A percentile compares a stretch with the other conserved stretches of the same genome.
Conservation (phyloP, 1,140 invertebrate genomes). For the Eciton burchellii region DNA sequence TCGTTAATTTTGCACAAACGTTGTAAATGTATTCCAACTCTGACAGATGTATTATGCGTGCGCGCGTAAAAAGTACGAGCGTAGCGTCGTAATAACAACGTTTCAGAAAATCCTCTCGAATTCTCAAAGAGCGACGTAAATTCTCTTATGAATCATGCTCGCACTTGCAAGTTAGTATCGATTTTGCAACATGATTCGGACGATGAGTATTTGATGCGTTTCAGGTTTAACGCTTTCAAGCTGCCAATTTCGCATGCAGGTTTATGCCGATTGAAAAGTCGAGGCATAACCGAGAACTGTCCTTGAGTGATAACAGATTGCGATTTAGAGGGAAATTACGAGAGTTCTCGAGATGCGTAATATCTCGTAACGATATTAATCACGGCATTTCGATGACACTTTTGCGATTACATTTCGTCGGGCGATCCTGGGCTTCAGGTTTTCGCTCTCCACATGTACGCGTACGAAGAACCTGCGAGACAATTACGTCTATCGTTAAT, state of each 20-base stretch:
- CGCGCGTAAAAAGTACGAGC: neutral
- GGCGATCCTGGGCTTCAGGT: neutral
- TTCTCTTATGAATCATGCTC: conserved; percentile 9
- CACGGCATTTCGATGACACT: neutral
- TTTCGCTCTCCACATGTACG: neutral
- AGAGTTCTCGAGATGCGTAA: neutral
- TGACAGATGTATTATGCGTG: neutral
- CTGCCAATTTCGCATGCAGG: neutral
- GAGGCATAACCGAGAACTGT: neutral
- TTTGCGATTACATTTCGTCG: neutral
- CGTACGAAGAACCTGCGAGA: neutral
- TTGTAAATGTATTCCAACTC: neutral
- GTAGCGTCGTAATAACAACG: neutral
- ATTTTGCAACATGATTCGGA: neutral
- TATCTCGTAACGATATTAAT: neutral
- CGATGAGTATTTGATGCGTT: neutral
- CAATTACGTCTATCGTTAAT: conserved; percentile 68
- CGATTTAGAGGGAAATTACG: neutral
- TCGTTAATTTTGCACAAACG: neutral
- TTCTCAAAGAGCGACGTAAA: neutral
- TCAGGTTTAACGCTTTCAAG: neutral
- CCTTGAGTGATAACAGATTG: neutral
- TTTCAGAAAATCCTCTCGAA: neutral
- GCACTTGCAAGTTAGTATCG: neutral
- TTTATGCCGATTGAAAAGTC: neutral